Evolutionary conservation across 2,888 invertebrate genomes (phyloP).

Genomic region (Neuroscelio doddi): DNA sequence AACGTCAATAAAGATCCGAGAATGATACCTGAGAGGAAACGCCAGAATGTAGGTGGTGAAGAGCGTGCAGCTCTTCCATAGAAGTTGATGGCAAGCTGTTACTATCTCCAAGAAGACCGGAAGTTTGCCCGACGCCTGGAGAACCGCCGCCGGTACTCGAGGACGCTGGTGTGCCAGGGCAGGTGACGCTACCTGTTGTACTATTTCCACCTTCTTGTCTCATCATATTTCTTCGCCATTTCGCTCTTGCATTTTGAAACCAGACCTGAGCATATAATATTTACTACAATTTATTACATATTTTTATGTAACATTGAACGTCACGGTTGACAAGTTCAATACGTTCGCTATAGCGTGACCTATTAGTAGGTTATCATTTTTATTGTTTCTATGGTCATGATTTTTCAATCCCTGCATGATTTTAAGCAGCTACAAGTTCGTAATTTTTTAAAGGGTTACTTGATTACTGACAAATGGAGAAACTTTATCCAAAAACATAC

Average conservation of each 20-base stretch:
- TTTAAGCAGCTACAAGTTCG: too few species aligned
- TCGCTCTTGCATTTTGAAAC: slow-evolving; percentile 99
- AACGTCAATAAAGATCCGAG: slow-evolving; percentile 71
- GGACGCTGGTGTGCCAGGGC: slow-evolving; percentile 68
- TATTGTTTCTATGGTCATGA: too few species aligned
- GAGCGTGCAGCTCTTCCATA: slow-evolving; percentile 73
- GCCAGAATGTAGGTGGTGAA: slow-evolving; percentile 74
- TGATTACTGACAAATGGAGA: too few species aligned
- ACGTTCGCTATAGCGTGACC: too few species aligned
- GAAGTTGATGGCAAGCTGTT: slow-evolving; percentile 73
- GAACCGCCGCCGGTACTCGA: slow-evolving; percentile 68
- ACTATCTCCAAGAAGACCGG: slow-evolving; percentile 72
- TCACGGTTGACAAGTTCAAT: too few species aligned
- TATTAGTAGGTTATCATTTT: too few species aligned
- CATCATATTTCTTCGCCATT: slow-evolving; percentile 96
- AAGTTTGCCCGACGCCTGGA: slow-evolving; percentile 65
- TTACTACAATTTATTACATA: background rate
- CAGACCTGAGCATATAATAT: slow-evolving; percentile 82
- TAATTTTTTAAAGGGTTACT: too few species aligned
- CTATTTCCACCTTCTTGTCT: slow-evolving; percentile 81
- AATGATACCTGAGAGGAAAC: slow-evolving; percentile 70
- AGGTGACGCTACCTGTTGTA: slow-evolving; percentile 50
- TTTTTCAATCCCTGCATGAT: too few species aligned
- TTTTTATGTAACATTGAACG: too few species aligned
- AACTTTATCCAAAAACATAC: too few species aligned